Base-by-base conservation (phyloP, 1,140 invertebrate genomes). In the Penaeus japonicus region DNA sequence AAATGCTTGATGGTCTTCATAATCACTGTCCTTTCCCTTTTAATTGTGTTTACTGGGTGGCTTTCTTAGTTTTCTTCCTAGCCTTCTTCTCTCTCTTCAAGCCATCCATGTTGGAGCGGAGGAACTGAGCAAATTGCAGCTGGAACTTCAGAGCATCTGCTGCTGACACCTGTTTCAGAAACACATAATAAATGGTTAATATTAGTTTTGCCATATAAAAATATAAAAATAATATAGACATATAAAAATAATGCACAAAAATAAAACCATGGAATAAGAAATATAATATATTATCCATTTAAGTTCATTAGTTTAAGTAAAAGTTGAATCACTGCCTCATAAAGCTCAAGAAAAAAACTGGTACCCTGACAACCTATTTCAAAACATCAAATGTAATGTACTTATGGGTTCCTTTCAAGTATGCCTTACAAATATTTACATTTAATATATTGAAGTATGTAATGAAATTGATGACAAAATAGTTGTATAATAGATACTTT, bases 61-160 rank as follows among this genome's bases (percentile, higher is more conserved):
- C 90, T 59, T 90, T 89, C 65, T 90, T 90, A 10, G 81, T 85
- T 82, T 90, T 90, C 80, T 90, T 90, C 73, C 87, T 89, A 53
- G 89, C 77, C 54, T 90, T 90, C 77, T 89, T 89, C 39, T 90
- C 90, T 59, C 89, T 90, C 73, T 88, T 89, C 22, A 90, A 82
- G 20, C 87, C 90, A 79, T 90, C 90, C 89, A 89, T 90, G 75
- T 89, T 90, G n/a, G 90, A 90, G 18, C 90, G 81, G 20, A 90
- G 85, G 86, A 90, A 90, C 77, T 90, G 90, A 12, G 85, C 81
- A 86, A 90, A 90, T 82, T 90, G 90, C 22, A 89, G 62, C 53
- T 90, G 90, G 57, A 89, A 90, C 30, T 89, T 90, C 35, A 90
- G 70, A 53, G 84, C 89, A 84, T 90, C 90, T 54, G 77, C 73